phyloP scores from a whole-genome alignment of 2,797 vertebrate genomes.

The Sebastes vulpes region DNA sequence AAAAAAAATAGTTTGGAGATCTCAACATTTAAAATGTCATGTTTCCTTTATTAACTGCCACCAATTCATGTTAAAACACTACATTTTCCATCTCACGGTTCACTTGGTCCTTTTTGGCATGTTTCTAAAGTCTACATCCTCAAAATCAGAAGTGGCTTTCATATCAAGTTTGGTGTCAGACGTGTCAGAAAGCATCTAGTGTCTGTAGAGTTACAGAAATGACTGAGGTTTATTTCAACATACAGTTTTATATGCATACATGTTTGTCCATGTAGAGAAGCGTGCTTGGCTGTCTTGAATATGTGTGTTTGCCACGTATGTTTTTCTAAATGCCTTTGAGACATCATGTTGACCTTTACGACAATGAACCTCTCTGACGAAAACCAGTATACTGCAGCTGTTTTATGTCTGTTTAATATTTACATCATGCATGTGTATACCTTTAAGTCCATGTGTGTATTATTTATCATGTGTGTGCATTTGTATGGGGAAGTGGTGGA shows the following conservation, averaged over 20 bases:
- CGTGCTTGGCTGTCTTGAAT: not conserved
- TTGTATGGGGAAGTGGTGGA: slow-evolving; percentile 2
- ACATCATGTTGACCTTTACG: not conserved
- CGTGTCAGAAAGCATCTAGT: not conserved
- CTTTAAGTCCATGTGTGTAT: not conserved
- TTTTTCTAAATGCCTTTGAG: not conserved
- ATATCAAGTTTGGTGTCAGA: not conserved
- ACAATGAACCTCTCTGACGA: not conserved
- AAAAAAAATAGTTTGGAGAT: not conserved
- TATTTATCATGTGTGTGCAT: not conserved
- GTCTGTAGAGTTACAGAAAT: not conserved
- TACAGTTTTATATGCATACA: not conserved
- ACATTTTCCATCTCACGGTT: not conserved
- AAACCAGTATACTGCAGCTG: not conserved
- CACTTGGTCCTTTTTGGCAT: not conserved
- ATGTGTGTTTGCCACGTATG: not conserved
- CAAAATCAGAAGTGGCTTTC: not conserved
- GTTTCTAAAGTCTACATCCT: not conserved
- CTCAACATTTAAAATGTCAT: not conserved
- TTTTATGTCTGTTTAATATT: not conserved
- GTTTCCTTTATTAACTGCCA: not conserved
- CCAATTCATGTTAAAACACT: not conserved
- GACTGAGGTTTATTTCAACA: not conserved
- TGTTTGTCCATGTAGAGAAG: not conserved
- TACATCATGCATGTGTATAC: not conserved